These are phyloP conservation scores for Hirundo rustica DNA, from an alignment of 2,797 vertebrate genomes.

Conservation along the genomic window DNA sequence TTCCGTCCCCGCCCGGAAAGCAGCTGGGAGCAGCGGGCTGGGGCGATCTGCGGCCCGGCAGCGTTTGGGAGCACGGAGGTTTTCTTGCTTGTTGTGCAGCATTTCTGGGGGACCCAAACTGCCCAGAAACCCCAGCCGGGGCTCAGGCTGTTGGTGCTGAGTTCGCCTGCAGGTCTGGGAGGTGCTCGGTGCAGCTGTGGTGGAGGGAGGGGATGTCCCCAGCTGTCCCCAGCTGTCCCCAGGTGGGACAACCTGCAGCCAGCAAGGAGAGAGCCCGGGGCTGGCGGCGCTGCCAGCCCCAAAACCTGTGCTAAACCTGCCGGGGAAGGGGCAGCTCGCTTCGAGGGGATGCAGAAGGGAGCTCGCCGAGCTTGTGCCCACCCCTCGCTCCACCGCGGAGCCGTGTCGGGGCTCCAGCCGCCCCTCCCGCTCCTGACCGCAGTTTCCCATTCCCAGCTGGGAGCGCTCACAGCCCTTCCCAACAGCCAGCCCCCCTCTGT, in stretches of 20 bases:
- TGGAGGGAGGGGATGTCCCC: accelerated
- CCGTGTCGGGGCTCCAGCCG: neutral
- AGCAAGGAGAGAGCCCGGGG: neutral
- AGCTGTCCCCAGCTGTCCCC: neutral
- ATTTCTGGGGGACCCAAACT: neutral
- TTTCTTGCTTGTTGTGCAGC: accelerated
- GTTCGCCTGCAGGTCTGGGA: neutral
- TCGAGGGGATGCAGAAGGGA: accelerated
- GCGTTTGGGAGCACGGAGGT: accelerated
- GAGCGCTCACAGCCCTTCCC: accelerated
- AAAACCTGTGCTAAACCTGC: accelerated
- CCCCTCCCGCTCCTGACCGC: neutral
- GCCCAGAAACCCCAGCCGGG: neutral
- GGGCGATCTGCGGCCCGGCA: neutral
- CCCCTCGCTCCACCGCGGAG: neutral
- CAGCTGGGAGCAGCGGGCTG: neutral
- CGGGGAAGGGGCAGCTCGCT: neutral
- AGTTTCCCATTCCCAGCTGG: neutral
- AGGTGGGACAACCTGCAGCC: neutral
- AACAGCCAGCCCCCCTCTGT: neutral
- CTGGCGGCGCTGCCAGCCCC: accelerated
- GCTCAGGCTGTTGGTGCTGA: neutral
- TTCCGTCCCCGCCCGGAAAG: neutral
- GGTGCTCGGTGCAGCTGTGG: neutral
- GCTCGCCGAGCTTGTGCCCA: accelerated